Evolutionary conservation across 2,797 vertebrate species (phyloP).

Genomic region (Pseudomugil tenellus): DNA sequence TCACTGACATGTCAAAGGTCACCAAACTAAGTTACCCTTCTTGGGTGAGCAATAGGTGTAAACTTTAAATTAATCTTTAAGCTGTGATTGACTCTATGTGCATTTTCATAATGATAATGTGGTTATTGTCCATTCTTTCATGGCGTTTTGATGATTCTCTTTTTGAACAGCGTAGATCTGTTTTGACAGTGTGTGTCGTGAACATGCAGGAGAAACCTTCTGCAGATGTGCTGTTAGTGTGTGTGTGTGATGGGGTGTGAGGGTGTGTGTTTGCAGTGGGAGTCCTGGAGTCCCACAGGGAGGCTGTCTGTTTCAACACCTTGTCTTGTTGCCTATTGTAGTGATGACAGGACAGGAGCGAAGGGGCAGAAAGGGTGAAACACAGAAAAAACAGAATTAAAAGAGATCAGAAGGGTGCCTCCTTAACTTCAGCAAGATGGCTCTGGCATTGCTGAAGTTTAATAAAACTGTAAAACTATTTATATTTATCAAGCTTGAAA

Average conservation of each 20-base stretch:
- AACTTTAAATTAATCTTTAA: background rate
- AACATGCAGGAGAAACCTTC: background rate
- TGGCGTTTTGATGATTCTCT: too few species aligned
- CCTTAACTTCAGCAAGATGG: background rate
- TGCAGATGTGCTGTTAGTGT: background rate
- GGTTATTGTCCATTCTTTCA: background rate
- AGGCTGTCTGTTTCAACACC: slow-evolving; percentile 78
- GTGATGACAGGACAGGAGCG: slow-evolving; percentile 75
- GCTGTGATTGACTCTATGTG: background rate
- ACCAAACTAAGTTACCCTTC: background rate
- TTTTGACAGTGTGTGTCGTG: background rate
- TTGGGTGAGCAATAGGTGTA: too few species aligned
- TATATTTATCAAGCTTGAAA: too few species aligned
- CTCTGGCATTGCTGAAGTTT: background rate
- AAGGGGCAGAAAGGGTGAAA: slow-evolving; percentile 37
- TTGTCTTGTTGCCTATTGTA: slow-evolving; percentile 75
- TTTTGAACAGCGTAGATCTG: background rate
- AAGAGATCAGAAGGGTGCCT: slow-evolving; percentile 11
- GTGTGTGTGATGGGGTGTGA: background rate
- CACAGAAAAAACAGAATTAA: slow-evolving; percentile 18
- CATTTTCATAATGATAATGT: background rate
- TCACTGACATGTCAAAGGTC: too few species aligned
- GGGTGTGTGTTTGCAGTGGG: slow-evolving; percentile 23
- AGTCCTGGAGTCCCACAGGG: slow-evolving; percentile 58
- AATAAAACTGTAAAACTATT: too few species aligned